Base-by-base conservation (phyloP, 2,113 vertebrate species). In the Loxodonta africana region DNA sequence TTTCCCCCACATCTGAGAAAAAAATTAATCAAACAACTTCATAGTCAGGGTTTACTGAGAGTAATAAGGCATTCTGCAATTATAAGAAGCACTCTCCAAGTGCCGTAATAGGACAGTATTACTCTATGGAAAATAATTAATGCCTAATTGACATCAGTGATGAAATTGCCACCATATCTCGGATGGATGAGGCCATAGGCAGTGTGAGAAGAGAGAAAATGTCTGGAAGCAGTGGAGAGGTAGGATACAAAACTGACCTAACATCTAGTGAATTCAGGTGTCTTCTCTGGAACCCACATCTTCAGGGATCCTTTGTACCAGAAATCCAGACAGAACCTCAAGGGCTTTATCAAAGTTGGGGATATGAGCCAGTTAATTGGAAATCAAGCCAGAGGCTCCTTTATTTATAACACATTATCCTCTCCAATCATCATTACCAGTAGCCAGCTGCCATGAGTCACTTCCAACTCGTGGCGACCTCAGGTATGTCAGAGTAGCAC, bases 21-120 rank as follows among this genome's bases (percentile, higher is more conserved):
- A 94, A 80, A 74, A 91, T 73, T 81, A 89, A 83, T 65, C 60
- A 90, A 84, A 25, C 4, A 88, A 57, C n/a, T 90, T n/a, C 73
- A 5, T 81, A 69, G 63, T 33, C 30, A 53, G 46, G 8, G 51
- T 48, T 84, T 44, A n/a, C 18, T 44, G 85, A 94, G 41, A 90
- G 63, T 78, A 87, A 83, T 53, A 74, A 74, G 63, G 12, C 74
- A 65, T 83, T 92, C 28, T 69, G 15, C 37, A 84, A 46, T 85
- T 85, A 91, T 84, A 67, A 92, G 67, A 41, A 89, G n/a, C 7
- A 7, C 46, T 90, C 25, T 88, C 23, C 86, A 84, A 88, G 20
- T 77, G 62, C n/a, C 7, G 0, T 71, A 73, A 93, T 26, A 78
- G 67, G 51, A 28, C 8, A 69, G 28, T 73, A 3, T 6, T 83